Conservation (phyloP, 2,113 vertebrate species). For the Neotragus moschatus region DNA sequence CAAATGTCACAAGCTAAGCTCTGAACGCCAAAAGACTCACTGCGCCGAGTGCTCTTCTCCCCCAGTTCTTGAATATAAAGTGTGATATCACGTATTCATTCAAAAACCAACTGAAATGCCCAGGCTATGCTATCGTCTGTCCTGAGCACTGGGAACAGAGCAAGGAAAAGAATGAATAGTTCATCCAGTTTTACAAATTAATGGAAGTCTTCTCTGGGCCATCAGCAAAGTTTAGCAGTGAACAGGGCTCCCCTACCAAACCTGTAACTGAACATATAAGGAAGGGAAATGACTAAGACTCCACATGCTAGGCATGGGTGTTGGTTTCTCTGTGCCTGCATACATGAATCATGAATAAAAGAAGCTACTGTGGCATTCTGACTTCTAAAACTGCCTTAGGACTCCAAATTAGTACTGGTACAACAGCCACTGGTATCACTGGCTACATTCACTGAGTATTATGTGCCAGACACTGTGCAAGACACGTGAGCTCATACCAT, state of each 20-base stretch:
- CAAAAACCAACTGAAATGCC: not conserved
- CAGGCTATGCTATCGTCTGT: not conserved
- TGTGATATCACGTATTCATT: not conserved
- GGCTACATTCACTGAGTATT: not conserved
- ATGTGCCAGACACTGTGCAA: not conserved
- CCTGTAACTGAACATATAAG: not conserved
- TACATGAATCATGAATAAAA: not conserved
- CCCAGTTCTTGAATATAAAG: not conserved
- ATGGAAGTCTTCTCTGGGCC: not conserved
- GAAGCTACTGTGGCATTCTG: not conserved
- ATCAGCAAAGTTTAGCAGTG: constrained; percentile 14
- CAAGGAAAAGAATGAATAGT: not conserved
- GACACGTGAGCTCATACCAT: not conserved
- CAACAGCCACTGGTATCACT: not conserved
- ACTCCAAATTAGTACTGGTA: not conserved
- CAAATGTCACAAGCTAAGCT: constrained; percentile 24
- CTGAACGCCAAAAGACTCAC: not conserved
- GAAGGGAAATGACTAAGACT: not conserved
- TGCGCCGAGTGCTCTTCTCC: not conserved
- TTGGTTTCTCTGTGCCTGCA: not conserved
- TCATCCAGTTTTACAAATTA: not conserved
- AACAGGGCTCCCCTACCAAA: not conserved
- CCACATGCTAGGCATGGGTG: not conserved
- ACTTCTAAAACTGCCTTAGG: not conserved
- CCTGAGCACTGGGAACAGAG: not conserved